Conservation (phyloP, 2,797 vertebrate species). For the Cichlasoma orientale region DNA sequence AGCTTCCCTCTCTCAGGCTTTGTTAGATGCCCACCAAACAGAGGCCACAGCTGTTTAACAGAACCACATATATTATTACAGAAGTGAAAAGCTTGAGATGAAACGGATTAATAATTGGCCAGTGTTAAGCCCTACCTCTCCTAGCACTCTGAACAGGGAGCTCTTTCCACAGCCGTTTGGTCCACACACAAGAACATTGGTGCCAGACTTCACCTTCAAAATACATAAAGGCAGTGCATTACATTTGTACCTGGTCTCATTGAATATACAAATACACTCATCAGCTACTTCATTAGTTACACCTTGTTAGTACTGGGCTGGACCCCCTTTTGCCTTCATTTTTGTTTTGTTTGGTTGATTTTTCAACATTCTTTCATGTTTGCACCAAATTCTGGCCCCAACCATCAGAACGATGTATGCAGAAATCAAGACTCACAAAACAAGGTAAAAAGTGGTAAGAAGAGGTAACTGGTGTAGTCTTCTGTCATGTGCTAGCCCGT, state of each 20-base stretch:
- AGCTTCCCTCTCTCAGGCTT: slow-evolving; percentile 98
- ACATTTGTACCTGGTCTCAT: not conserved
- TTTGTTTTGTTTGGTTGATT: too few relatives aligned
- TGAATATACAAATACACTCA: not conserved
- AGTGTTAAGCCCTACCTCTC: slow-evolving; percentile 84
- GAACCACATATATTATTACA: not conserved
- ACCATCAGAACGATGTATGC: too few relatives aligned
- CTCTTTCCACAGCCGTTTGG: slow-evolving; percentile 98
- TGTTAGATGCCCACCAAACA: slow-evolving; percentile 94
- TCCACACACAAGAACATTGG: slow-evolving; percentile 97
- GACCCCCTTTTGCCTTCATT: too few relatives aligned
- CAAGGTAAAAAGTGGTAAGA: too few relatives aligned
- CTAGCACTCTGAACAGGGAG: slow-evolving; percentile 94
- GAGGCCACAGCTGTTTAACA: slow-evolving; percentile 89
- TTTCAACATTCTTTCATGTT: too few relatives aligned
- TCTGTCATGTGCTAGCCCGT: too few relatives aligned
- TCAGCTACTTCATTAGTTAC: too few relatives aligned
- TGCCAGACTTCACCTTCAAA: slow-evolving; percentile 89
- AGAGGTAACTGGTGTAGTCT: too few relatives aligned
- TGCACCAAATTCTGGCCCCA: too few relatives aligned
- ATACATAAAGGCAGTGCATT: not conserved
- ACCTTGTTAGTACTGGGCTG: too few relatives aligned
- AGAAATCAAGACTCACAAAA: too few relatives aligned
- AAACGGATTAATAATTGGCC: accelerated
- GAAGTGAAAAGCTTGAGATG: accelerated